Evolutionary conservation across 2,888 invertebrate genomes (phyloP), one percentile per base, ranked within the genome.

Genomic region (Campoplex capitator): DNA sequence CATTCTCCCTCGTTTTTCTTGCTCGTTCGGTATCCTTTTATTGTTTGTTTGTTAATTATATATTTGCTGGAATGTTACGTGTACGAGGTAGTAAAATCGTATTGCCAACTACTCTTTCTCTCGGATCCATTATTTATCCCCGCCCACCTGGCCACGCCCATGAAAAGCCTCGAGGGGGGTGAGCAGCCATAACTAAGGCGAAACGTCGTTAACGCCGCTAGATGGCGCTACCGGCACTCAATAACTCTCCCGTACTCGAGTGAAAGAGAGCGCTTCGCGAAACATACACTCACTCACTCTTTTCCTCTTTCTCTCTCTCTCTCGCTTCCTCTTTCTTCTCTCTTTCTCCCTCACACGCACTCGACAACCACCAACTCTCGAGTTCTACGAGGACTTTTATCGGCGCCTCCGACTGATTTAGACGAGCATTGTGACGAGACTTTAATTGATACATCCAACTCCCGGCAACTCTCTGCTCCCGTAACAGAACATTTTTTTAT

Each of bases 111-210:
- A 85, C 79, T 87, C 79, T 87, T 38, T 84, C 62, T 62, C 48
- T 45, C 18, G 88, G 80, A 87, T 80, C 80, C 85, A 84, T 84
- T 84, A 84, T 88, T 89, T 86, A 89, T 90, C 89, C 87, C 91
- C 90, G 91, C 91, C 91, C 86, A 87, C 88, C 89, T 90, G 90
- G 89, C 93, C 93, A 94, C 94, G 94, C 94, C 94, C 93, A 93
- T 92, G 87, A 89, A 71, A 35, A 70, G 38, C 82, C 89, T 86
- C 88, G 87, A 88, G 84, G 90, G 91, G 92, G 91, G 90, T 90
- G 91, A 92, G 93, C 94, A 93, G 94, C 94, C 94, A 94, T 94
- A 94, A 94, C 92, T 94, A 94, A 93, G 91, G 86, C 89, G 90
- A 89, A 92, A 91, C 90, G 89, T 92, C 90, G 91, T 92, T 91